Evolutionary conservation across 2,113 vertebrate species (phyloP).

Genomic region (Ammodytes dubius): DNA sequence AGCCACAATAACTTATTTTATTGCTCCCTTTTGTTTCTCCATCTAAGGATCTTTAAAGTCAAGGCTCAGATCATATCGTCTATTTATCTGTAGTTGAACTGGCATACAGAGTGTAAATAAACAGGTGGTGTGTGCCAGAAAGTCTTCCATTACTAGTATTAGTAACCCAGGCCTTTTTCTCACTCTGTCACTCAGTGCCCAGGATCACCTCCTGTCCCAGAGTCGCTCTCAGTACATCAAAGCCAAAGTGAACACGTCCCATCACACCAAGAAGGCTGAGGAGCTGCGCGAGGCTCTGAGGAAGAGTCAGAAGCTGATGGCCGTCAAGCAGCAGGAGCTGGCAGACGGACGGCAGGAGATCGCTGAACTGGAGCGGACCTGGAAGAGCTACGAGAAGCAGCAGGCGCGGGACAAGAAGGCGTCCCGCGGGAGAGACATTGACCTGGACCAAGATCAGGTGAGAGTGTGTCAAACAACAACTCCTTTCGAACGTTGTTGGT

Average conservation of each 20-base stretch:
- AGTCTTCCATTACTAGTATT: neutral
- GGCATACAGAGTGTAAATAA: neutral
- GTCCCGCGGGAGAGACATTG: conserved; percentile 74
- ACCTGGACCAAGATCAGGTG: conserved; percentile 91
- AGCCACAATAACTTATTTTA: neutral
- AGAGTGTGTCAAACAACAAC: neutral
- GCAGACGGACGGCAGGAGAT: conserved; percentile 83
- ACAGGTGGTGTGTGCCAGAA: neutral
- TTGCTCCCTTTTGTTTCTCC: neutral
- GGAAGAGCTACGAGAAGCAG: conserved; percentile 87
- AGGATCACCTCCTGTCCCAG: conserved; percentile 88
- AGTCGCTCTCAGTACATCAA: conserved; percentile 90
- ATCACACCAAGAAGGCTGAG: conserved; percentile 90
- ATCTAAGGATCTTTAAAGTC: neutral
- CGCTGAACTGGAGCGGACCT: conserved; percentile 82
- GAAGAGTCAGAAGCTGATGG: conserved; percentile 81
- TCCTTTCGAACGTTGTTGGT: neutral
- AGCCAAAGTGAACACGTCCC: conserved; percentile 91
- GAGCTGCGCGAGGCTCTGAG: conserved; percentile 74
- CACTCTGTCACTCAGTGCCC: conserved; percentile 78
- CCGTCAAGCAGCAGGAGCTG: conserved; percentile 86
- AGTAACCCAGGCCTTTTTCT: neutral
- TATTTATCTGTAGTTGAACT: neutral
- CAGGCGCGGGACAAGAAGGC: conserved; percentile 80
- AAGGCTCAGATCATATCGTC: neutral